Evolutionary conservation across 2,113 vertebrate species (phyloP), one percentile per base, ranked within the genome.

Genomic region (Panthera tigris): DNA sequence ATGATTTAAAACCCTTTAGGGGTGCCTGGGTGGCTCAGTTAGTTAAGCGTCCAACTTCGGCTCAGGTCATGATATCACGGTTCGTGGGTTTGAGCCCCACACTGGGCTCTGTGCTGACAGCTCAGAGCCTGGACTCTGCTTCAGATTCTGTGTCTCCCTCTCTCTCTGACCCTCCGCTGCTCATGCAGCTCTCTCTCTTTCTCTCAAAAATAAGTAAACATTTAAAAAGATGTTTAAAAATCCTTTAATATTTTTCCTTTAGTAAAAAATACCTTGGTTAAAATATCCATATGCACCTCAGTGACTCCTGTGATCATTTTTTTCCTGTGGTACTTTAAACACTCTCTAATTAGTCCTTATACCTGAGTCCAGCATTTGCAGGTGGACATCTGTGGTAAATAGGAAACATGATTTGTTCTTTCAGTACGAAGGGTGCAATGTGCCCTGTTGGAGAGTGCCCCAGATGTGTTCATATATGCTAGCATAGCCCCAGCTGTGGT

Each of bases 181-280:
- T 61, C 57, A 23, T 61, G 57, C 57, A 61, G 7, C 50, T 50
- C 50, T 50, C 50, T 50, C 21, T 23, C 57, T 61, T 21, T 61
- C 57, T 61, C 57, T 61, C 8, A 61, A 21, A 57, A 21, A 57
- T 57, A 61, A 61, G 21, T 61, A 61, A 61, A 61, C 21, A 23
- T 61, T 61, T 23, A 23, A 23, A 61, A 61, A 23, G 57, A 61
- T 61, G 57, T 61, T 23, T 61, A 25, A 61, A 61, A 79, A 76
- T 95, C 83, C 39, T 87, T 85, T 6, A 78, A 68, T 65, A 41
- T 96, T 79, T 96, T 97, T 97, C 94, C 76, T 84, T 48, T 39
- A 48, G 90, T 73, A 95, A 78, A 96, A 97, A 95, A 74, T 91
- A 93, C 21, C 41, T 94, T 71, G 50, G 50, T 3, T 50, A 61